Conservation (phyloP, 2,888 invertebrate species). For the Mellilla xanthometata region DNA sequence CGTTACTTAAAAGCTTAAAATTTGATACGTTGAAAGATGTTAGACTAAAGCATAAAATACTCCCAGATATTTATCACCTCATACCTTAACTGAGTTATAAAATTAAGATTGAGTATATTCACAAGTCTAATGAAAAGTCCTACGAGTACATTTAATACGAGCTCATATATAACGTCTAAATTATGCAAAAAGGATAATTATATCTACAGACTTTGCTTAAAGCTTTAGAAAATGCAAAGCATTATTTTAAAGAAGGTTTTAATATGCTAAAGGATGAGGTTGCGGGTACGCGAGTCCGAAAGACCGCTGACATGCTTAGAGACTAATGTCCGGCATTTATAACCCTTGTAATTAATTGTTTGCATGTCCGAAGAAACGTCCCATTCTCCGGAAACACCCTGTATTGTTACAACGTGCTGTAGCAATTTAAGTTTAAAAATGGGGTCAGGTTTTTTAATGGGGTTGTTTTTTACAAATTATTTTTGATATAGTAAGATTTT, state of each 20-base stretch:
- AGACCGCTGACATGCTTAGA: slow-evolving; percentile 63
- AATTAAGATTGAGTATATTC: slow-evolving; percentile 3
- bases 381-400: slow-evolving; percentile 62
- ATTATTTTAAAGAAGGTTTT: slow-evolving; percentile 34
- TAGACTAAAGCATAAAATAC: too few relatives aligned
- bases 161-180: slow-evolving; percentile 10
- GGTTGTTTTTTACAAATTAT: not conserved
- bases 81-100: not conserved
- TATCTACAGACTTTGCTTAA: slow-evolving; percentile 18
- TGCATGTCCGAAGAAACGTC: slow-evolving; percentile 77
- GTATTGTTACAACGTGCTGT: slow-evolving; percentile 61
- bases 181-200: slow-evolving; percentile 16
- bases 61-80: too few relatives aligned
- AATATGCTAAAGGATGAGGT: slow-evolving; percentile 35
- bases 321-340: slow-evolving; percentile 80
- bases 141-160: too few relatives aligned
- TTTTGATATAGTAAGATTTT: not conserved
- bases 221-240: slow-evolving; percentile 19
- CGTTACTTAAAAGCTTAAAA: too few relatives aligned
- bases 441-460: slow-evolving; percentile 22
- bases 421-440: slow-evolving; percentile 15
- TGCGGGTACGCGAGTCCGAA: slow-evolving; percentile 48
- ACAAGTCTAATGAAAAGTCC: not conserved
- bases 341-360: slow-evolving; percentile 81
- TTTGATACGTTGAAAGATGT: too few relatives aligned